Evolutionary conservation across 2,113 vertebrate genomes (phyloP), one percentile per base, ranked within the genome.

Genomic region (Chauna torquata): DNA sequence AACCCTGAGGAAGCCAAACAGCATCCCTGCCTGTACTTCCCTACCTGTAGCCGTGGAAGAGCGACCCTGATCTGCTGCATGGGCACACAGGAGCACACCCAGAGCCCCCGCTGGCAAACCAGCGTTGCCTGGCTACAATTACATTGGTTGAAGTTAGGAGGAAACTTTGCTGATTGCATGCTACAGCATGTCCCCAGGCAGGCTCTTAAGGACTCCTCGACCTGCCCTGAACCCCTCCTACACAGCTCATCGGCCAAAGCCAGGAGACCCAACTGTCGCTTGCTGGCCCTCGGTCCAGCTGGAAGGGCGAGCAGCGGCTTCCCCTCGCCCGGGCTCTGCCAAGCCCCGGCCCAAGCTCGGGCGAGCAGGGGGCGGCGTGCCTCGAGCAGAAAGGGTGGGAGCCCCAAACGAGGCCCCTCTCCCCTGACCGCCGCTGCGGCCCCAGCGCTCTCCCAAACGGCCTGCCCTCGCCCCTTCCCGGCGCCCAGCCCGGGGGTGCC

Each of bases 141-240:
- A 10, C 1, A 0, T 4, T 1, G 25, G 3, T 0, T 44, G 42
- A 20, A 14, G 32, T 0, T 7, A 6, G 28, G 23, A 80, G 15
- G 19, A 25, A 61, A 40, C 5, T 11, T 14, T 17, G 44, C 76
- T 7, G 16, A 3, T 0, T 7, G 61, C 28, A 3, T 0, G 6
- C 12, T 28, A 11, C 24, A 7, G 2, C 6, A 1, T 0, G 32
- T 8, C 40, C 28, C 42, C 5, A 14, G 28, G 23, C 59, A n/a
- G 6, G 45, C 7, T 50, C 19, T 20, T 44, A 23, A 32, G 42
- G 17, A 0, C 13, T 32, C 40, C 55, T 44, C 18, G 30, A 25
- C 8, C 68, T 18, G 7, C 0, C 12, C 20, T 38, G n/a, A n/a
- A n/a, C n/a, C n/a, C n/a, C n/a, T n/a, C n/a, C 74, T 16, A 12